Evolutionary conservation across 2,113 vertebrate genomes (phyloP).

Genomic region (Xyrauchen texanus): DNA sequence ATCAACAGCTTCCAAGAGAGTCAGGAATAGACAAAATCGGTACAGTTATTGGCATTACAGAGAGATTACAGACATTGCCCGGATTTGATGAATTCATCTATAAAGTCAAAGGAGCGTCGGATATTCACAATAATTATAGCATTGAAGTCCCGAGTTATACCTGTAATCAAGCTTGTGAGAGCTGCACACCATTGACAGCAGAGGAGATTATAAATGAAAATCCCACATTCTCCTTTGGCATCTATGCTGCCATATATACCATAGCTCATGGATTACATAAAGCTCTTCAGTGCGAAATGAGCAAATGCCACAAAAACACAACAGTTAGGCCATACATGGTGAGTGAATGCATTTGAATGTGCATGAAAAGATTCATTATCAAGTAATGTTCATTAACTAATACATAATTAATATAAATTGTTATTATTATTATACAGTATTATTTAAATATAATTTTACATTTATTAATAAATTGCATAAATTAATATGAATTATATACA

Average conservation of each 20-base stretch:
- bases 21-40: slow-evolving; percentile 72
- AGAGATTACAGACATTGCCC: no score
- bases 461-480: no score
- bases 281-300: slow-evolving; percentile 70
- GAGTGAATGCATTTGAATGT: no score
- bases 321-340: no score
- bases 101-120: slow-evolving; percentile 1
- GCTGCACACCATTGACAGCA: slow-evolving; percentile 37
- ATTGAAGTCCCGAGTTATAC: neutral
- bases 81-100: no score
- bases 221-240: slow-evolving; percentile 65
- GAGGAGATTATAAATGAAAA: slow-evolving; percentile 3
- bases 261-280: slow-evolving; percentile 79
- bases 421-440: no score
- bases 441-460: no score
- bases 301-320: no score
- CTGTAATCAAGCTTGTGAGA: slow-evolving; percentile 70
- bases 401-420: no score
- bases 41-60: slow-evolving; percentile 5
- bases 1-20: slow-evolving; percentile 56
- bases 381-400: no score
- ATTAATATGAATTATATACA: no score
- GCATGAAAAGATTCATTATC: no score
- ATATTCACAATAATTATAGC: neutral
- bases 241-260: slow-evolving; percentile 75